A percentile compares a stretch with the other conserved stretches of the same genome.
Conservation (phyloP, 1,140 invertebrate species). For the Apis mellifera region Amel_HAv3.1 CM009943.2:4165501-4166000, state of each 20-base stretch:
- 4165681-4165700: constrained; percentile 41
- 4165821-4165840: too few species aligned
- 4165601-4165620: constrained; percentile 67
- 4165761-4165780: constrained; percentile 36
- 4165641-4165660: constrained; percentile 69
- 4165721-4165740: not conserved
- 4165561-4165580: constrained; percentile 69
- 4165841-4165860: not conserved
- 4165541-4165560: constrained; percentile 71
- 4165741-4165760: not conserved
- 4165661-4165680: constrained; percentile 71
- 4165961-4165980: not conserved
- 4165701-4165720: constrained; percentile 27
- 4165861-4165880: not conserved
- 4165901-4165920: not conserved
- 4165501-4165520: not conserved
- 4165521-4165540: constrained; percentile 30
- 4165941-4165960: not conserved
- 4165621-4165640: constrained; percentile 70
- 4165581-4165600: constrained; percentile 63
- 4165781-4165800: too few species aligned
- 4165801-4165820: not conserved
- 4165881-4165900: not conserved
- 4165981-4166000: not conserved
- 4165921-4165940: too few species aligned